A percentile compares a stretch with the other conserved stretches of the same genome.
Evolutionary conservation across 2,797 vertebrate genomes (phyloP).

Genomic region (Cephalopachus bancanus): DNA sequence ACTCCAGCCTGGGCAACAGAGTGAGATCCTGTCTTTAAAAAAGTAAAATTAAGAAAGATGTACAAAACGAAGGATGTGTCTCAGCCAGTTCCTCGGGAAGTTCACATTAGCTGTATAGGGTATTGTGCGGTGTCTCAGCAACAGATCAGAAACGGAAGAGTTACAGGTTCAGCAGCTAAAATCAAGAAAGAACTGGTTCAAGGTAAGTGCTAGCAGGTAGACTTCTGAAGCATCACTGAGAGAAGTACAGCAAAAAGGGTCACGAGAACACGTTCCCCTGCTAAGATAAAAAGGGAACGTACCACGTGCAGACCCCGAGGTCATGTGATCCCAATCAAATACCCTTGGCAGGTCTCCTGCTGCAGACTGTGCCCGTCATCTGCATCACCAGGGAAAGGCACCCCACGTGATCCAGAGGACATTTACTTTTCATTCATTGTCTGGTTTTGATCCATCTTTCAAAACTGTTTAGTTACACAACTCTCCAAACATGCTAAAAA

Average conservation of each 20-base stretch:
- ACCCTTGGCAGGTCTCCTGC: accelerated
- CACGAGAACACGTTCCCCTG: background rate
- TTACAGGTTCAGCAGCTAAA: background rate
- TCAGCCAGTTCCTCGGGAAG: background rate
- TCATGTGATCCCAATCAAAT: background rate
- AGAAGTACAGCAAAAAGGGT: background rate
- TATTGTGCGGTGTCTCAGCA: background rate
- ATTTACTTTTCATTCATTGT: background rate
- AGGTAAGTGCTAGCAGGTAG: background rate
- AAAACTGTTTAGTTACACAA: background rate
- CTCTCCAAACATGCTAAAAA: background rate
- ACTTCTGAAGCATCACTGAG: background rate
- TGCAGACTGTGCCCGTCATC: background rate
- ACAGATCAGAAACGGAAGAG: background rate
- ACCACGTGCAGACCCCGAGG: background rate
- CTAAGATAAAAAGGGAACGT: background rate
- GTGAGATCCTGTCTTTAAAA: too few species aligned
- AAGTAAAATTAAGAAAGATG: too few species aligned
- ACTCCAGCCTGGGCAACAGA: too few species aligned
- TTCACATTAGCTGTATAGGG: background rate
- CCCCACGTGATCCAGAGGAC: background rate
- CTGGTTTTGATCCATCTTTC: background rate
- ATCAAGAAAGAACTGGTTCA: background rate
- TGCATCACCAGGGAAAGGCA: background rate
- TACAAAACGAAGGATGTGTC: background rate